Percentiles rank a stretch among this genome's conserved stretches.
phyloP scores from a whole-genome alignment of 2,113 vertebrate species.

The Oryctolagus cuniculus region mOryCun1.1 NC_091448.1:38372001-38372500 shows the following conservation, averaged over 20 bases:
- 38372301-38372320: background rate
- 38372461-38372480: background rate
- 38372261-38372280: background rate
- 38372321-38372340: background rate
- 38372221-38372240: background rate
- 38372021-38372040: background rate
- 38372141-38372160: slow-evolving; percentile 30
- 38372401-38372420: background rate
- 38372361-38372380: background rate
- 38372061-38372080: background rate
- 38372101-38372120: background rate
- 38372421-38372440: background rate
- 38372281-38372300: background rate
- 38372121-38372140: slow-evolving; percentile 31
- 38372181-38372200: background rate
- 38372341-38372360: background rate
- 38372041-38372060: background rate
- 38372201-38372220: background rate
- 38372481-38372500: background rate
- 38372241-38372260: background rate
- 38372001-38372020: background rate
- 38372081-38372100: background rate
- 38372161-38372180: background rate
- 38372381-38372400: background rate
- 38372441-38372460: background rate